Evolutionary conservation across 1,140 invertebrate genomes (phyloP), one percentile per base, ranked within the genome.

Genomic region (Drosophila kurseongensis): DNA sequence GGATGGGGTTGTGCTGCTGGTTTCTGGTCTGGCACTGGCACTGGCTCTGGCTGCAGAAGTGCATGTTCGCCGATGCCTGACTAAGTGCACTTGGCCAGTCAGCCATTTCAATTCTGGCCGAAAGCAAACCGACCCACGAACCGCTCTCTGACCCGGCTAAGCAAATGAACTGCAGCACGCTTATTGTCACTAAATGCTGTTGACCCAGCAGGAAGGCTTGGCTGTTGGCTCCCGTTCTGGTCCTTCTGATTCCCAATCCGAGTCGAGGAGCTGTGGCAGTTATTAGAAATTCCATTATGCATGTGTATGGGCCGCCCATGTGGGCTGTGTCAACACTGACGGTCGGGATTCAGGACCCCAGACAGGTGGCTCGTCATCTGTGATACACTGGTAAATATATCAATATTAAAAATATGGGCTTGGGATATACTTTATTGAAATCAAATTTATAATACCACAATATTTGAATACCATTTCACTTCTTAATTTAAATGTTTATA

Each of bases 251-350:
- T 8, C 36, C 16, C 38, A 23, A 59, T 42, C 40, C 14, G 14
- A 18, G 50, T 36, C 32, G 16, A 18, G 41, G 27, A 71, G 56
- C 52, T 73, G 52, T 63, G 65, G 60, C 69, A 65, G 63, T 84
- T 89, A 89, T 89, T 89, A 89, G 80, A 89, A 89, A 89, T 89
- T 89, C 84, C 80, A 89, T 89, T 89, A 89, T 84, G 79, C 59
- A 65, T 80, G 79, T 69, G 61, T 79, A 77, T 72, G 81, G 69
- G 76, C 59, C 44, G 72, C 74, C 50, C 51, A 52, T 74, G 48
- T 75, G 79, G 50, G 57, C 61, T 78, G 36, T 83, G 84, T 89
- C 80, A 89, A 89, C 84, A 88, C 58, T 57, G 60, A 41, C 54
- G 47, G 50, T 48, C 47, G 44, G 65, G 59, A 67, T 47, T 48